Percentiles rank a stretch among this genome's conserved stretches.
Evolutionary conservation across 1,140 invertebrate genomes (phyloP).

Genomic region (Andrena cerasifolii): DNA sequence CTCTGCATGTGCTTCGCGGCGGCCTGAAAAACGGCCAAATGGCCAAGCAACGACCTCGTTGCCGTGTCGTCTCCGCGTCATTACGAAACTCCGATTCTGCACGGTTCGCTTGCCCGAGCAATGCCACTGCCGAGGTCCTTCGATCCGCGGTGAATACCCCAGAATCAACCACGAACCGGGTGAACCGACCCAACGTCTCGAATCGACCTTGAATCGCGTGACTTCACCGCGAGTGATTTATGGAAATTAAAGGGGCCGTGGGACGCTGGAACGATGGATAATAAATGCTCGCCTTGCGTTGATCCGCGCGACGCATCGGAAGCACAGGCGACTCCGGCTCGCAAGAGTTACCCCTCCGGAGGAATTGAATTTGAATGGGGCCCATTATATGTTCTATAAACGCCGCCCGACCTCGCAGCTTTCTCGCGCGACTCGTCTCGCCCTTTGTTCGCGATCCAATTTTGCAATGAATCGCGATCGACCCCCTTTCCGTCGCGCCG

Average conservation of each 20-base stretch:
- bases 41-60: slow-evolving; percentile 33
- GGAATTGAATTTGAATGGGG: slow-evolving; percentile 65
- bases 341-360: slow-evolving; percentile 17
- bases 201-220: background rate
- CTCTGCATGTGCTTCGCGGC: slow-evolving; percentile 27
- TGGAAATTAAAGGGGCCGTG: background rate
- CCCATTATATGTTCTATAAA: slow-evolving; percentile 56
- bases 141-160: background rate
- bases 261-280: too few species aligned
- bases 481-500: slow-evolving; percentile 30
- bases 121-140: background rate
- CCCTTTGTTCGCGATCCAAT: slow-evolving; percentile 59
- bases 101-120: background rate
- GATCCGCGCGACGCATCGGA: background rate
- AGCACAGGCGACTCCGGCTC: background rate
- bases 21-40: slow-evolving; percentile 37
- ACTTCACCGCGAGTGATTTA: background rate
- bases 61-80: slow-evolving; percentile 26
- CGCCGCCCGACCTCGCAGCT: slow-evolving; percentile 13
- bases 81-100: slow-evolving; percentile 3
- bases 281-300: background rate
- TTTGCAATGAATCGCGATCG: slow-evolving; percentile 54
- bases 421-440: background rate
- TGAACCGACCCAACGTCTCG: background rate
- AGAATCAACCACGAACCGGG: background rate